phyloP scores from a whole-genome alignment of 1,140 invertebrate genomes.

The Diprion similis region DNA sequence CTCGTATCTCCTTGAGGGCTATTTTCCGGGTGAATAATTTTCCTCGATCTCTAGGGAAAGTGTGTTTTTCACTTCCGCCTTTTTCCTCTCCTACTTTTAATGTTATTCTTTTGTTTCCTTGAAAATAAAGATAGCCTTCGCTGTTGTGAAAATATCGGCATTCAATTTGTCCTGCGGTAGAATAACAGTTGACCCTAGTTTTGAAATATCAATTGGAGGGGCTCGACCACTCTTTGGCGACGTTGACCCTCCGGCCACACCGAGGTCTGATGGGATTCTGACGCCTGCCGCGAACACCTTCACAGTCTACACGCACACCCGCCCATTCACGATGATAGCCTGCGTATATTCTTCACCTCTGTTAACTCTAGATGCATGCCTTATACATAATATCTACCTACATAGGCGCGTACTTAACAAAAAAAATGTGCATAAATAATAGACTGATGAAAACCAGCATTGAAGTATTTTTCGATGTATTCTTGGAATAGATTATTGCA shows the following conservation, averaged over 20 bases:
- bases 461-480: no score
- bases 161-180: slow-evolving; percentile 14
- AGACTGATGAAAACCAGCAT: no score
- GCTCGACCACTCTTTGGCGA: slow-evolving; percentile 8
- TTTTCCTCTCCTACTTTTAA: no score
- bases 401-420: no score
- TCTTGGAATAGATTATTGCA: no score
- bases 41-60: no score
- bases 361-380: neutral
- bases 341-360: neutral
- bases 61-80: no score
- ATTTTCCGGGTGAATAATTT: no score
- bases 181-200: slow-evolving; percentile 17
- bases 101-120: neutral
- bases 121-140: neutral
- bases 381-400: neutral
- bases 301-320: neutral
- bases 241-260: slow-evolving; percentile 13
- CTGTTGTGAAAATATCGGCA: slow-evolving; percentile 14
- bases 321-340: neutral
- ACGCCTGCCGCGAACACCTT: neutral
- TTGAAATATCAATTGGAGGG: slow-evolving; percentile 14
- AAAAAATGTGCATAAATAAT: no score
- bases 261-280: neutral
- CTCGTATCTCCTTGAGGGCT: no score